Conservation (phyloP, 1,140 invertebrate genomes). For the Doryteuthis pealeii region DNA sequence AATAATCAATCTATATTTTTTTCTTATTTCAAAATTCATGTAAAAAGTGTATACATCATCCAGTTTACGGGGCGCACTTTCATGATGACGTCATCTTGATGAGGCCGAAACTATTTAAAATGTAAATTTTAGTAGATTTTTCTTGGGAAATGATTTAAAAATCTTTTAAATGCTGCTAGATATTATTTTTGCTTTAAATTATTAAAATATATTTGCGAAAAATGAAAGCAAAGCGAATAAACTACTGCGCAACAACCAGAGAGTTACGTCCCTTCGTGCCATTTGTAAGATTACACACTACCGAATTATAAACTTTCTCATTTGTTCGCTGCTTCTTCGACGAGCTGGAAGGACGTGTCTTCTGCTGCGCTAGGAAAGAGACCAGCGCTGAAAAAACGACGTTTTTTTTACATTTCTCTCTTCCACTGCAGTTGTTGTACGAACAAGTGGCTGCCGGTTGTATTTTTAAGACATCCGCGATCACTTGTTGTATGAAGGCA, state of each 20-base stretch:
- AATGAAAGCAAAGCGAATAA: neutral
- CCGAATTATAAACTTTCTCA: neutral
- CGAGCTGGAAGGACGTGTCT: neutral
- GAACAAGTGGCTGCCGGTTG: constrained; percentile 6
- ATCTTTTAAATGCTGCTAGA: too few relatives aligned
- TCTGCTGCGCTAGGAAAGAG: neutral
- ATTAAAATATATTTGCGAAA: neutral
- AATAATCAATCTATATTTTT: too few relatives aligned
- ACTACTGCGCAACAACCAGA: neutral
- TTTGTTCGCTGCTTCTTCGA: neutral
- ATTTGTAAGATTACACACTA: neutral
- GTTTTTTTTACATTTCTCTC: neutral
- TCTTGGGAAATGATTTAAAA: too few relatives aligned
- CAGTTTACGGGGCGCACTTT: neutral
- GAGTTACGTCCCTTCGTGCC: neutral
- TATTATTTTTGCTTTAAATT: too few relatives aligned
- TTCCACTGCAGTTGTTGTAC: constrained; percentile 13
- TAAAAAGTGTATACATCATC: neutral
- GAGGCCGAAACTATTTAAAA: neutral
- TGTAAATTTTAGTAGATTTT: too few relatives aligned
- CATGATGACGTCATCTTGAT: neutral
- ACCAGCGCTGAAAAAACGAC: neutral
- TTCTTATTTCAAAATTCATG: too few relatives aligned
- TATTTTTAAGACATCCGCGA: constrained; percentile 9
- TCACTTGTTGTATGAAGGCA: constrained; percentile 13